These are phyloP conservation scores for Tachycineta bicolor DNA, from an alignment of 2,113 vertebrate genomes.

Conservation along the genomic window DNA sequence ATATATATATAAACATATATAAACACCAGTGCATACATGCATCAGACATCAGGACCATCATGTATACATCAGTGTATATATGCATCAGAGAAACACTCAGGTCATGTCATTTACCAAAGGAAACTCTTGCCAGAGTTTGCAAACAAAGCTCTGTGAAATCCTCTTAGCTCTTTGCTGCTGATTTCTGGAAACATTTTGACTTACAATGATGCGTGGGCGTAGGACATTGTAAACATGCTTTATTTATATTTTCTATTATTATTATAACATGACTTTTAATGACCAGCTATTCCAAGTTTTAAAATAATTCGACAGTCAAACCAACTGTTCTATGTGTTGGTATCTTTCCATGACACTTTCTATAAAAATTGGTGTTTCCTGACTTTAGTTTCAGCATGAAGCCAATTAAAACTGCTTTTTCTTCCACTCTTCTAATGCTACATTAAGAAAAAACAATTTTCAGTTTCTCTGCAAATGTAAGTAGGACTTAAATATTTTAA, in stretches of 20 bases:
- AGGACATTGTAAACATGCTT: background rate
- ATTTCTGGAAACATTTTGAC: background rate
- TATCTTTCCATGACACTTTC: background rate
- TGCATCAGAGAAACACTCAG: background rate
- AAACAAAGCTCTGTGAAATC: background rate
- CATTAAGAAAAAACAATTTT: background rate
- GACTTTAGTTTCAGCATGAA: background rate
- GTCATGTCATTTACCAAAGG: background rate
- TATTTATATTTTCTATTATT: constrained; percentile 48
- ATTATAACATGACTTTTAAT: constrained; percentile 19
- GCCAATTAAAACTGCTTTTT: background rate
- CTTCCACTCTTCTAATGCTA: background rate
- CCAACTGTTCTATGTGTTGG: background rate
- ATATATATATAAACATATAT: background rate
- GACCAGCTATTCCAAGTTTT: background rate
- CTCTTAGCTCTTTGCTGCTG: background rate
- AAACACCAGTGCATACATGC: background rate
- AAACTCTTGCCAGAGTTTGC: background rate
- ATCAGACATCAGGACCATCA: background rate
- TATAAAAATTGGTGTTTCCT: background rate
- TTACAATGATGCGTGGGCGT: constrained; percentile 11
- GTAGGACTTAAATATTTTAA: background rate
- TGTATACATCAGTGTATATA: background rate
- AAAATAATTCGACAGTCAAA: constrained; percentile 17
- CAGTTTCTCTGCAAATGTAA: background rate